phyloP scores from a whole-genome alignment of 2,797 vertebrate species.

The Phoebastria nigripes region DNA sequence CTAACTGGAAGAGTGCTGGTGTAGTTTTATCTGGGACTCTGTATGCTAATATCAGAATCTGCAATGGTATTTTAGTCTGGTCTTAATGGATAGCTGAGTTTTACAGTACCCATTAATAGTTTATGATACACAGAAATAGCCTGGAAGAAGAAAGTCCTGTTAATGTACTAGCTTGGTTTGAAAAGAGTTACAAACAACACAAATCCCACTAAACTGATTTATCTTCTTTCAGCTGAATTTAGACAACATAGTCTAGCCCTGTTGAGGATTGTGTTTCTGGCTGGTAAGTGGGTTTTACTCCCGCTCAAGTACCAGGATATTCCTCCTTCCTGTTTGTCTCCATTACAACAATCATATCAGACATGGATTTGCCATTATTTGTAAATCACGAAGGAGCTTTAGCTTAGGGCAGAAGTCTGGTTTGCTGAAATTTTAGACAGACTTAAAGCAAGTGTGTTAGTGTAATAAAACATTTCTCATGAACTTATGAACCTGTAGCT shows the following conservation, averaged over 20 bases:
- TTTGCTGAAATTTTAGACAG: constrained; percentile 62
- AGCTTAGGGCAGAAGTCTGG: constrained; percentile 34
- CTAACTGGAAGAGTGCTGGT: neutral
- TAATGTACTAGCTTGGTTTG: neutral
- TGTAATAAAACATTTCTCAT: constrained; percentile 63
- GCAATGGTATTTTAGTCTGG: neutral
- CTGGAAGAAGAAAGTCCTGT: neutral
- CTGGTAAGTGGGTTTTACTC: constrained; percentile 9
- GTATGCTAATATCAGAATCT: neutral
- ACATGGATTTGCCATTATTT: constrained; percentile 60
- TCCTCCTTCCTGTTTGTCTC: constrained; percentile 64
- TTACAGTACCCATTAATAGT: neutral
- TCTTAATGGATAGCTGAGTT: neutral
- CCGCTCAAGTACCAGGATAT: constrained; percentile 23
- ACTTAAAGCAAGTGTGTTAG: constrained; percentile 52
- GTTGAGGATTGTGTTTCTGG: neutral
- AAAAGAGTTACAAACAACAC: constrained; percentile 36
- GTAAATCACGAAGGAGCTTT: constrained; percentile 57
- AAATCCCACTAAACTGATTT: constrained; percentile 20
- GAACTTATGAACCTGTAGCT: constrained; percentile 65
- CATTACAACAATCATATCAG: constrained; percentile 16
- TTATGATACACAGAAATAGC: neutral
- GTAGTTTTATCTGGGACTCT: neutral
- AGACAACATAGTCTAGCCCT: neutral
- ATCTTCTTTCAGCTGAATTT: constrained; percentile 18